Evolutionary conservation across 2,888 invertebrate species (phyloP).

Genomic region (Eristalinus sepulchralis): DNA sequence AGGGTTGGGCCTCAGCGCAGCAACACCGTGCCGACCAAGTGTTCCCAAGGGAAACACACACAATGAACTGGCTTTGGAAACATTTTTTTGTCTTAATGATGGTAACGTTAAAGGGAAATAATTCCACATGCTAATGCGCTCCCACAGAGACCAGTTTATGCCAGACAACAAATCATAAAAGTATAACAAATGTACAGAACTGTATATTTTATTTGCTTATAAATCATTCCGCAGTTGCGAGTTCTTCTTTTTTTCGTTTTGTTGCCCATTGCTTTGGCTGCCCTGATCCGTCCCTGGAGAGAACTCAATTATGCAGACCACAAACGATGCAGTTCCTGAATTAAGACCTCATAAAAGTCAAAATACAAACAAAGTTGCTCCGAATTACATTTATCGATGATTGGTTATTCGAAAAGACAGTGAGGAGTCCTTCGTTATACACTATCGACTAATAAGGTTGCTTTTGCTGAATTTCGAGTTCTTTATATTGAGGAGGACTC

Average conservation of each 20-base stretch:
- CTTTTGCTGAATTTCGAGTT: background rate
- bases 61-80: constrained; percentile 28
- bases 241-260: background rate
- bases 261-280: background rate
- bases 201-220: constrained; percentile 61
- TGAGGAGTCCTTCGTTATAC: constrained; percentile 3
- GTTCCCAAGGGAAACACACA: constrained; percentile 44
- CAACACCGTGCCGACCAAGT: constrained; percentile 3
- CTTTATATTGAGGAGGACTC: too few relatives aligned
- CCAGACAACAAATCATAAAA: constrained; percentile 39
- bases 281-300: constrained; percentile 22
- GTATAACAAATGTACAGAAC: constrained; percentile 41
- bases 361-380: constrained; percentile 63
- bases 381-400: constrained; percentile 36
- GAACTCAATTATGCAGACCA: constrained; percentile 55
- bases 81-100: constrained; percentile 56
- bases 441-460: background rate
- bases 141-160: constrained; percentile 41
- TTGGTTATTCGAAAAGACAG: constrained; percentile 12
- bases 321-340: constrained; percentile 31
- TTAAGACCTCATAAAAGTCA: constrained; percentile 62
- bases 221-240: constrained; percentile 47
- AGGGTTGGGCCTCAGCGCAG: constrained; percentile 26
- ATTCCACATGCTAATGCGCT: constrained; percentile 59
- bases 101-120: constrained; percentile 30